These are phyloP conservation scores for Sigmodon hispidus DNA, from an alignment of 2,113 vertebrate genomes.

Conservation along the genomic window DNA sequence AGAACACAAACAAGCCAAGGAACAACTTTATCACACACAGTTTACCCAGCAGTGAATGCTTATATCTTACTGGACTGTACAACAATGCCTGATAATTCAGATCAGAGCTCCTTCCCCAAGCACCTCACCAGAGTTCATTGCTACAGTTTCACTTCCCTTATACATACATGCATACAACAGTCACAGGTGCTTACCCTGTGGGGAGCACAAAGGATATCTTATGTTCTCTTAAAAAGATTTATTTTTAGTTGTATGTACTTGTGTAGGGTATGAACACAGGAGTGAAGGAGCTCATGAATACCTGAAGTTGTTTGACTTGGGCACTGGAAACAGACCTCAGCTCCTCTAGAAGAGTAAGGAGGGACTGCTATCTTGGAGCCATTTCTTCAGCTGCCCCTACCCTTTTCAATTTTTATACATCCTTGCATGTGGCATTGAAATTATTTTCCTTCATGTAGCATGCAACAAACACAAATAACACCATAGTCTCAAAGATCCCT, in stretches of 20 bases:
- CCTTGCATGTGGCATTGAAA: neutral
- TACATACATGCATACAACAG: neutral
- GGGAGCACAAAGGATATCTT: neutral
- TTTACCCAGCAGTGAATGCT: neutral
- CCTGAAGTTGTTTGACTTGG: neutral
- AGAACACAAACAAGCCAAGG: too few relatives aligned
- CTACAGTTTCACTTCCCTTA: neutral
- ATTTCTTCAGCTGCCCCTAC: neutral
- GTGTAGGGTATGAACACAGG: neutral
- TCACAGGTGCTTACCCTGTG: neutral
- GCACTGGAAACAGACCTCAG: neutral
- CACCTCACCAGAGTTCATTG: neutral
- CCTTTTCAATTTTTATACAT: neutral
- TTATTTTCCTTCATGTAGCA: neutral
- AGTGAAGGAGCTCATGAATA: neutral
- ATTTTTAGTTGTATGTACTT: neutral
- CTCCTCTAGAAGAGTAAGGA: neutral
- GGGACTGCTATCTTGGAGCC: too few relatives aligned
- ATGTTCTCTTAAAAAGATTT: neutral
- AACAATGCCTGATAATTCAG: neutral
- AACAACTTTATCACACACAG: too few relatives aligned
- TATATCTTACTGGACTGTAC: neutral
- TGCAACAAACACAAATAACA: neutral
- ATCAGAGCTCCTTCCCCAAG: neutral
- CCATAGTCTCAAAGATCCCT: neutral